Evolutionary conservation across 2,888 invertebrate species (phyloP).

Genomic region (Sesia apiformis): DNA sequence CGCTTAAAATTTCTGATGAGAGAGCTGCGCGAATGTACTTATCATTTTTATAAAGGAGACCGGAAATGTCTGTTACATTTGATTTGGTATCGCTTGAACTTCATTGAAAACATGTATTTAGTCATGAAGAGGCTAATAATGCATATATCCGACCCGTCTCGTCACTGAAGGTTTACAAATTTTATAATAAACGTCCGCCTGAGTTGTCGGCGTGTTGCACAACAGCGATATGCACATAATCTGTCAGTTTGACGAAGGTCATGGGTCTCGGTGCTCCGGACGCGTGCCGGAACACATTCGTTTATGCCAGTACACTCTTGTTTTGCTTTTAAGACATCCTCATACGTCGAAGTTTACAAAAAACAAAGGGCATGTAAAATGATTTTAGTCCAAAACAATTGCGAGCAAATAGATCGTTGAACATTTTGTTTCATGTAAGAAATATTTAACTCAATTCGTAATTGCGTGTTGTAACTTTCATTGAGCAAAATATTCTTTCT

Average conservation of each 20-base stretch:
- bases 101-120: background rate
- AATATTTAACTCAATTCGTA: too few relatives aligned
- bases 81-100: too few relatives aligned
- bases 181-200: conserved; percentile 30
- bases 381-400: too few relatives aligned
- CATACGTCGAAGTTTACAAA: too few relatives aligned
- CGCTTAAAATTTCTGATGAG: conserved; percentile 4
- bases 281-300: conserved; percentile 57
- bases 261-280: conserved; percentile 16
- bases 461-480: too few relatives aligned
- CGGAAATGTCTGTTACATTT: conserved; percentile 5
- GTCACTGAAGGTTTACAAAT: conserved; percentile 2
- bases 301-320: conserved; percentile 37
- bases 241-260: conserved; percentile 71
- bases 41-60: background rate
- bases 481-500: too few relatives aligned
- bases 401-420: too few relatives aligned
- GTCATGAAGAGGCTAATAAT: background rate
- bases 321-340: conserved; percentile 18
- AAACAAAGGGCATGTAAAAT: too few relatives aligned
- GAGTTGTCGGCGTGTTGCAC: conserved; percentile 37
- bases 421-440: too few relatives aligned
- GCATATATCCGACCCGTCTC: conserved; percentile 6
- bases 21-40: background rate
- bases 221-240: conserved; percentile 56